A percentile compares a stretch with the other conserved stretches of the same genome.
These are phyloP conservation scores for Phylloscopus collybita DNA, from an alignment of 2,797 vertebrate genomes.

Conservation along the genomic window DNA sequence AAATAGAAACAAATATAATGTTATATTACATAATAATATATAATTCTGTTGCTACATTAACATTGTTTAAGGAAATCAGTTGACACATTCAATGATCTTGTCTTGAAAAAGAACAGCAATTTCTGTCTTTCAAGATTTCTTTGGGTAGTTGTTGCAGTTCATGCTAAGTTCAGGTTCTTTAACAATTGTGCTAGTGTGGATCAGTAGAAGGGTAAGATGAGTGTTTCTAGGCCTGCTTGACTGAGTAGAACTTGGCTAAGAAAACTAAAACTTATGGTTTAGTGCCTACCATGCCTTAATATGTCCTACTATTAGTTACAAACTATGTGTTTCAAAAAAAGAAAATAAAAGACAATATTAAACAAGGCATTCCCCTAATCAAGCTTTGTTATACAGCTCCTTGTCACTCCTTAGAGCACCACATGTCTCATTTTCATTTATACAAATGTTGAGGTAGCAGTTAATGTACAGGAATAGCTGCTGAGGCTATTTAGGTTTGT, in stretches of 20 bases:
- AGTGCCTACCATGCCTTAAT: not conserved
- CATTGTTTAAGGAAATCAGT: not conserved
- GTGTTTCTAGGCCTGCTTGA: not conserved
- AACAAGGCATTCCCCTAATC: not conserved
- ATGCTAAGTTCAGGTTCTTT: not conserved
- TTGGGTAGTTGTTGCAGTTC: not conserved
- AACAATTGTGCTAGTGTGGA: not conserved
- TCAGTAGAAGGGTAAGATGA: not conserved
- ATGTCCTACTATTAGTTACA: not conserved
- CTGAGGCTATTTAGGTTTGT: not conserved
- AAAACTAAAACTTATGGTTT: not conserved
- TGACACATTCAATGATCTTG: not conserved
- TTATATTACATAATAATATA: not conserved
- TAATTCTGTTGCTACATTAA: not conserved
- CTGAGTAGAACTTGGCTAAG: not conserved
- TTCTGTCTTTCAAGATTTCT: not conserved
- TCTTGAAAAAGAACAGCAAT: not conserved
- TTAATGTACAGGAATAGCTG: not conserved
- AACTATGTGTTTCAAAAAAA: not conserved
- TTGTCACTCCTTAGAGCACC: not conserved
- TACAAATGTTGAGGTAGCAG: not conserved
- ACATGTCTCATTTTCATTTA: not conserved
- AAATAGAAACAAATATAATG: not conserved
- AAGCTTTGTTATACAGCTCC: not conserved
- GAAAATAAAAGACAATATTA: not conserved